Evolutionary conservation across 2,888 invertebrate genomes (phyloP).

Genomic region (Thymelicus lineola): DNA sequence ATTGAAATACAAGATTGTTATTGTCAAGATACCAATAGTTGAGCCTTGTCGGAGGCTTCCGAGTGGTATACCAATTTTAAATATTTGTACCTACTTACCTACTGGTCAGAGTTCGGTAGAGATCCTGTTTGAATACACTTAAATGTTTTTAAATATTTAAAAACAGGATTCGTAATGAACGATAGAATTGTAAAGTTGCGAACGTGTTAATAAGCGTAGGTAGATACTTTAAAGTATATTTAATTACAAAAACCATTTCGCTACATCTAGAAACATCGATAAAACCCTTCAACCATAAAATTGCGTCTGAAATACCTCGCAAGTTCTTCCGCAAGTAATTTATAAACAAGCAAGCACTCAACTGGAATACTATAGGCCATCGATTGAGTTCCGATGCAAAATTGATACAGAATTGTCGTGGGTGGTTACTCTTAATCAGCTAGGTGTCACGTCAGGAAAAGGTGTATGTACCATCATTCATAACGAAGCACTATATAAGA

Average conservation of each 20-base stretch:
- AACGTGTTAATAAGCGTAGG: not conserved
- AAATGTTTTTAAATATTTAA: too few species aligned
- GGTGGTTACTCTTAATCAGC: conserved; percentile 32
- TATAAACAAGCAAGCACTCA: not conserved
- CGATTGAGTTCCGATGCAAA: conserved; percentile 29
- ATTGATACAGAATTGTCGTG: conserved; percentile 23
- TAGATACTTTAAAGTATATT: not conserved
- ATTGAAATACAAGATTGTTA: too few species aligned
- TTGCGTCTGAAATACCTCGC: not conserved
- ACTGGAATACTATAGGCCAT: not conserved
- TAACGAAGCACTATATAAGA: conserved; percentile 29
- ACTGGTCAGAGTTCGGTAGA: too few species aligned
- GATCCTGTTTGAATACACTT: too few species aligned
- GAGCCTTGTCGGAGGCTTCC: too few species aligned
- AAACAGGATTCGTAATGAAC: too few species aligned
- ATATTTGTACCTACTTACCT: too few species aligned
- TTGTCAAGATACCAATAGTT: too few species aligned
- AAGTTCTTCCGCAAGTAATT: not conserved
- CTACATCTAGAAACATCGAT: not conserved
- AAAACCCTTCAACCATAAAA: conserved; percentile 1
- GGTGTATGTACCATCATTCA: conserved; percentile 27
- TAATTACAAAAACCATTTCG: not conserved
- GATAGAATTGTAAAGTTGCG: too few species aligned
- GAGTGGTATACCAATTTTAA: too few species aligned
- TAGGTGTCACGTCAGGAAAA: conserved; percentile 32